Evolutionary conservation across 2,888 invertebrate genomes (phyloP).

Genomic region (Masnerella sp.): DNA sequence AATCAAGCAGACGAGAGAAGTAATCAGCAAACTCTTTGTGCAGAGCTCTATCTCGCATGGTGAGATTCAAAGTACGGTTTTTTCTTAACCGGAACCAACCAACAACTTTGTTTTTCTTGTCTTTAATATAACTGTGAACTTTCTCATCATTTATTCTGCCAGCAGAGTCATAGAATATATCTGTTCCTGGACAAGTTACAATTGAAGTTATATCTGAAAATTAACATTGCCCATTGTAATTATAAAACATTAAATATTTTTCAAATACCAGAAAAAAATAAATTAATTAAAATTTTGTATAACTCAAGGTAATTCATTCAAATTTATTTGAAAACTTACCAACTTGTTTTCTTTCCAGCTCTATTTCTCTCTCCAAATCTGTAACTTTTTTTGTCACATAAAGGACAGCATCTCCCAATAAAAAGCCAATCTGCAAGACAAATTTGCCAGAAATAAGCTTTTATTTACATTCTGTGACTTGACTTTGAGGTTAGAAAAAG

Average conservation of each 20-base stretch:
- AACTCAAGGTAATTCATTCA: too few relatives aligned
- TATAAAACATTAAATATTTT: neutral
- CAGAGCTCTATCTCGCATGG: constrained; percentile 82
- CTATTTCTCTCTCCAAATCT: constrained; percentile 83
- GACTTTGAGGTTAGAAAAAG: constrained; percentile 40
- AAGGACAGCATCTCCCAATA: constrained; percentile 82
- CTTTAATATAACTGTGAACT: constrained; percentile 79
- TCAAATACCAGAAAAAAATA: neutral
- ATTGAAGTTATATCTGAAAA: constrained; percentile 80
- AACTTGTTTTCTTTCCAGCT: constrained; percentile 81
- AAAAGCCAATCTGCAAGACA: constrained; percentile 80
- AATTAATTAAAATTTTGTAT: constrained; percentile 1
- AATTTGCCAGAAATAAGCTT: neutral
- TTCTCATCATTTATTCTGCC: constrained; percentile 81
- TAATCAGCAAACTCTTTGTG: constrained; percentile 82
- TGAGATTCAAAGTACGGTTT: constrained; percentile 80
- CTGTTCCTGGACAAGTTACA: constrained; percentile 80
- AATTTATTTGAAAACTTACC: constrained; percentile 74
- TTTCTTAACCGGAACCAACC: constrained; percentile 85
- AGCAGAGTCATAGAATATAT: constrained; percentile 80
- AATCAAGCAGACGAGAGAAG: constrained; percentile 77
- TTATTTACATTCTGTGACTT: constrained; percentile 17
- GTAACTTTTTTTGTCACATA: constrained; percentile 84
- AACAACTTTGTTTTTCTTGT: constrained; percentile 80
- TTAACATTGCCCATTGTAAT: too few relatives aligned